Evolutionary conservation across 2,113 vertebrate genomes (phyloP).

Genomic region (Muntiacus reevesi): DNA sequence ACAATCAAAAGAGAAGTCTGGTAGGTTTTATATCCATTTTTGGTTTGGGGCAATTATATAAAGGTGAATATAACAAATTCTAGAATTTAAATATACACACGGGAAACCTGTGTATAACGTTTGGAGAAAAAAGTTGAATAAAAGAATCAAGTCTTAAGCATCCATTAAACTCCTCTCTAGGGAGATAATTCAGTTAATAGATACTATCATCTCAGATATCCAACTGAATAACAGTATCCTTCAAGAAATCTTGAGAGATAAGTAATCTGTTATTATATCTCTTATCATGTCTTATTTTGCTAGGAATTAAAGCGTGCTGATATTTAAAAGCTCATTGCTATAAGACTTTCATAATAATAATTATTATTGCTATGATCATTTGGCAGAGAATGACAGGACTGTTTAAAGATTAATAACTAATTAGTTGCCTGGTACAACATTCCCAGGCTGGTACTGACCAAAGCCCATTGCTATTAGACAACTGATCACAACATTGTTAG

Average conservation of each 20-base stretch:
- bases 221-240: neutral
- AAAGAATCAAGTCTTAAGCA: neutral
- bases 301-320: neutral
- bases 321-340: neutral
- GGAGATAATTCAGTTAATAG: constrained; percentile 7
- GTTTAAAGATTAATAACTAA: neutral
- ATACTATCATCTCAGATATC: neutral
- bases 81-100: neutral
- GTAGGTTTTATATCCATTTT: neutral
- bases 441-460: neutral
- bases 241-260: neutral
- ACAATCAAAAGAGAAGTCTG: neutral
- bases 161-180: neutral
- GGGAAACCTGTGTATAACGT: neutral
- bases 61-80: neutral
- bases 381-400: neutral
- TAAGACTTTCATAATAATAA: constrained; percentile 23
- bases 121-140: neutral
- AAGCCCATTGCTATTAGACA: neutral
- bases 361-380: neutral
- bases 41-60: neutral
- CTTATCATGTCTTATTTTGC: neutral
- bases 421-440: neutral
- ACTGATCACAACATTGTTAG: neutral
- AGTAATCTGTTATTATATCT: neutral